Evolutionary conservation across 2,113 vertebrate genomes (phyloP).

Genomic region (Hypomesus transpacificus): DNA sequence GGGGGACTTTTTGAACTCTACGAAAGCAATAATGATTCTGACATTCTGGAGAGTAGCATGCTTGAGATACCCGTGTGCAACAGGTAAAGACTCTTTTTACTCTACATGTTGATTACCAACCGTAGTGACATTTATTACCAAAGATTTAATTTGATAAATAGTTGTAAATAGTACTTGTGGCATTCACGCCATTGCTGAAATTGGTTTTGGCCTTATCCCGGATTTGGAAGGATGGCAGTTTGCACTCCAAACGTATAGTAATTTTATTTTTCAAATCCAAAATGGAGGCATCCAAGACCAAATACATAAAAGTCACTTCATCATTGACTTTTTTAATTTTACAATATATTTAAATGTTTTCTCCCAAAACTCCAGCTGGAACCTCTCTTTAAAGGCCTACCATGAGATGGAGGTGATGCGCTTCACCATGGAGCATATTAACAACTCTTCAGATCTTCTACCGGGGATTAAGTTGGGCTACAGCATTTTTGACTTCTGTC

Average conservation of each 20-base stretch:
- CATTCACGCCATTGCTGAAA: no score
- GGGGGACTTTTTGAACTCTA: constrained; percentile 14
- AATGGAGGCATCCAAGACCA: no score
- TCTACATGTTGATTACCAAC: not conserved
- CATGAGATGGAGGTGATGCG: constrained; percentile 64
- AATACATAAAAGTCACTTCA: no score
- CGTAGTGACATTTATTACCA: no score
- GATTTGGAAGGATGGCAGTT: not conserved
- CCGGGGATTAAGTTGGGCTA: constrained; percentile 69
- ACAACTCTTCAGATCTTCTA: constrained; percentile 66
- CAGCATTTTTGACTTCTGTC: constrained; percentile 60
- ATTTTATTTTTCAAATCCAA: no score
- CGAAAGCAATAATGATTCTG: not conserved
- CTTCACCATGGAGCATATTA: constrained; percentile 66
- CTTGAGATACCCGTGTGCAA: not conserved
- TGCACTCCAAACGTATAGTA: not conserved
- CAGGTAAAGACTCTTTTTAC: not conserved
- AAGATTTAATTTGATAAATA: no score
- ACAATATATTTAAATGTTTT: not conserved
- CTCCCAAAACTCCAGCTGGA: constrained; percentile 8
- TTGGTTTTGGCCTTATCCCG: no score
- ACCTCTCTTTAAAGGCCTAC: constrained; percentile 39
- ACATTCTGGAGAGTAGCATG: not conserved
- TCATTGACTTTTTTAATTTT: not conserved
- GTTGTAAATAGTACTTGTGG: no score